These are phyloP conservation scores for Hoplodrina ambigua DNA, from an alignment of 2,888 invertebrate species.

Conservation along the genomic window DNA sequence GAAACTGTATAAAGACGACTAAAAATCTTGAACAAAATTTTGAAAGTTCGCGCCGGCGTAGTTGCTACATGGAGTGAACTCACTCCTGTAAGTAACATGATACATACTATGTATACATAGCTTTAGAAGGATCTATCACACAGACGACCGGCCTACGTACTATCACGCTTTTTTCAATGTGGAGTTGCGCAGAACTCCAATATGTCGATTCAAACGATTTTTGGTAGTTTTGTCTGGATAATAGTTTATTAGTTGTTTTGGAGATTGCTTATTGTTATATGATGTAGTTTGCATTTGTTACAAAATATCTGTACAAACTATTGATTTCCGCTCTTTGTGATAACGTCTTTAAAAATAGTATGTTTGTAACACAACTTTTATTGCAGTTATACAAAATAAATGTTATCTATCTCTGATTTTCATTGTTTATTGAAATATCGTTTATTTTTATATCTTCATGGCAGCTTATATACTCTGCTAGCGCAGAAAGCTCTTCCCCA, in stretches of 20 bases:
- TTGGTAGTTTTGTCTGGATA: slow-evolving; percentile 41
- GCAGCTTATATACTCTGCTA: neutral
- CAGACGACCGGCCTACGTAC: slow-evolving; percentile 55
- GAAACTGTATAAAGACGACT: slow-evolving; percentile 26
- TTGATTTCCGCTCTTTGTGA: slow-evolving; percentile 7
- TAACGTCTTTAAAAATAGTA: neutral
- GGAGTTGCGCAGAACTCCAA: slow-evolving; percentile 56
- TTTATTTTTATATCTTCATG: slow-evolving; percentile 2
- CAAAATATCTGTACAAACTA: neutral
- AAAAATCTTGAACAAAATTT: slow-evolving; percentile 51
- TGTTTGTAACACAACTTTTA: neutral
- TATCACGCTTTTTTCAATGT: slow-evolving; percentile 53
- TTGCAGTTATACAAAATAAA: neutral
- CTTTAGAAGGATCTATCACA: slow-evolving; percentile 56
- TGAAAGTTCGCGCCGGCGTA: slow-evolving; percentile 62
- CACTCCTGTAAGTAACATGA: slow-evolving; percentile 58
- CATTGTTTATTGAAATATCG: neutral
- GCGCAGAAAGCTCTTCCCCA: slow-evolving; percentile 3
- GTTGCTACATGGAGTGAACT: slow-evolving; percentile 49
- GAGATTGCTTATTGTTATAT: neutral
- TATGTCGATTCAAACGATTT: slow-evolving; percentile 50
- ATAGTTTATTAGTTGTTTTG: slow-evolving; percentile 19
- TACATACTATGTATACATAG: slow-evolving; percentile 54
- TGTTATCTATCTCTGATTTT: neutral
- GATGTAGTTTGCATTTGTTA: neutral